A percentile compares a stretch with the other conserved stretches of the same genome.
Evolutionary conservation across 2,113 vertebrate genomes (phyloP).

Genomic region (Tympanuchus pallidicinctus): DNA sequence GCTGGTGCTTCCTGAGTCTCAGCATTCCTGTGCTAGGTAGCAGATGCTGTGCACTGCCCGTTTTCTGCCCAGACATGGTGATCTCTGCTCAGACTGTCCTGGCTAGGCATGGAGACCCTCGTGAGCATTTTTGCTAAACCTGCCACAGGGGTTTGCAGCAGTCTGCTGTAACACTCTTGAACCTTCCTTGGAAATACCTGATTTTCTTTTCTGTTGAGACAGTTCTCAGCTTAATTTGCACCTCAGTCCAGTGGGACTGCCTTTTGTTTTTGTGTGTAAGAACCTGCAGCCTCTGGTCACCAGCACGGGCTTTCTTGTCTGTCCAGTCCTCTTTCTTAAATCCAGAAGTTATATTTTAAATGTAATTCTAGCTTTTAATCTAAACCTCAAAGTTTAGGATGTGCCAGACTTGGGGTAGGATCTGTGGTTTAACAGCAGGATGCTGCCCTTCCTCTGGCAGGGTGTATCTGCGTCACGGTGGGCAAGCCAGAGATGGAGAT

Average conservation of each 20-base stretch:
- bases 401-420: conserved; percentile 29
- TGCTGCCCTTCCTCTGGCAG: conserved; percentile 56
- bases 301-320: neutral
- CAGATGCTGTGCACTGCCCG: neutral
- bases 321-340: neutral
- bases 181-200: neutral
- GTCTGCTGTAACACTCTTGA: neutral
- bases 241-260: neutral
- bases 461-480: neutral
- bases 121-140: neutral
- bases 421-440: conserved; percentile 59
- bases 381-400: neutral
- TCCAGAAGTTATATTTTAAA: conserved; percentile 39
- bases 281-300: neutral
- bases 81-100: neutral
- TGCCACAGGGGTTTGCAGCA: neutral
- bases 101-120: neutral
- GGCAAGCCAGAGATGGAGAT: conserved; percentile 33
- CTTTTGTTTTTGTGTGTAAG: neutral
- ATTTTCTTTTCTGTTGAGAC: neutral
- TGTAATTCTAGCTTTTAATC: conserved; percentile 29
- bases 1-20: neutral
- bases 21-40: neutral
- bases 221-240: neutral
- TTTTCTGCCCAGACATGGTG: rapidly evolving